Evolutionary conservation across 2,888 invertebrate genomes (phyloP).

Genomic region (Drosophila recens): DNA sequence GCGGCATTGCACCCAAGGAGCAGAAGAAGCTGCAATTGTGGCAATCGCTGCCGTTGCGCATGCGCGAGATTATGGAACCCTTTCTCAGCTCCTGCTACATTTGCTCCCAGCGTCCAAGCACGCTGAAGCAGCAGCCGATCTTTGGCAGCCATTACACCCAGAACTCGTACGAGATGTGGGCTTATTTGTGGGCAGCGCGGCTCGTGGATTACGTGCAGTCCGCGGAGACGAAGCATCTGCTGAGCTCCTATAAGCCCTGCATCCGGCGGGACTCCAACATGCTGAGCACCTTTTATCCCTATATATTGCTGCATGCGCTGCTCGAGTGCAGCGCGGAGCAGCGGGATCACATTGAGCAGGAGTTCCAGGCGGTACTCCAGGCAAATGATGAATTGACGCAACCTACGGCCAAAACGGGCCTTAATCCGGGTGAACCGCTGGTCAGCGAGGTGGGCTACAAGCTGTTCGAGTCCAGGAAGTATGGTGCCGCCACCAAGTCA

Average conservation of each 20-base stretch:
- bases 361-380: slow-evolving; percentile 86
- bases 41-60: slow-evolving; percentile 89
- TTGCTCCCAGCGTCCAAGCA: slow-evolving; percentile 80
- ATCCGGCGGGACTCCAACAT: slow-evolving; percentile 91
- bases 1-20: slow-evolving; percentile 89
- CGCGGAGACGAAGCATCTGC: slow-evolving; percentile 87
- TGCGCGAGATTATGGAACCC: slow-evolving; percentile 92
- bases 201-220: slow-evolving; percentile 88
- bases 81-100: slow-evolving; percentile 90
- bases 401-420: not conserved
- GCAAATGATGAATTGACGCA: slow-evolving; percentile 48
- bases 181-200: slow-evolving; percentile 91
- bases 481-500: slow-evolving; percentile 47
- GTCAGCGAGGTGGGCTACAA: slow-evolving; percentile 56
- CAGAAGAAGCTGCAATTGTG: slow-evolving; percentile 88
- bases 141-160: slow-evolving; percentile 89
- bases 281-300: slow-evolving; percentile 90
- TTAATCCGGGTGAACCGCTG: slow-evolving; percentile 1
- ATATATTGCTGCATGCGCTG: slow-evolving; percentile 89
- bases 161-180: slow-evolving; percentile 90
- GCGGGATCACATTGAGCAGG: slow-evolving; percentile 86
- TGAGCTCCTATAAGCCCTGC: slow-evolving; percentile 90
- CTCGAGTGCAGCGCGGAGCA: slow-evolving; percentile 86
- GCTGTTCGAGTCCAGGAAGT: slow-evolving; percentile 76
- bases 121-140: slow-evolving; percentile 86